phyloP scores from a whole-genome alignment of 2,797 vertebrate genomes.

The Neostethus bicornis region DNA sequence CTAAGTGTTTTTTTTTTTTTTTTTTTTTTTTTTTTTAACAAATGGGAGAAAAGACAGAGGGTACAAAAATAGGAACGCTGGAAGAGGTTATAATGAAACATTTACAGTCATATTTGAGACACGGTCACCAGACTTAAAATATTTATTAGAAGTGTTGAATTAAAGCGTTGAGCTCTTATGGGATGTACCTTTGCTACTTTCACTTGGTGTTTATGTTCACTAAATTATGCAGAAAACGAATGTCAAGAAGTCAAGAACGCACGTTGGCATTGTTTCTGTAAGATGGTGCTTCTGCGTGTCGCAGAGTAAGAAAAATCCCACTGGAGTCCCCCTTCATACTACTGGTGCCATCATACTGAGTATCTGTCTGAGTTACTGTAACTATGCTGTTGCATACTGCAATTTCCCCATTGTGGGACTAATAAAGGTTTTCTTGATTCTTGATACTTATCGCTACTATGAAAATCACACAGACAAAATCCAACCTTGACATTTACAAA shows the following conservation, averaged over 20 bases:
- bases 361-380: too few species aligned
- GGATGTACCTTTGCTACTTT: slow-evolving; percentile 47
- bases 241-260: slow-evolving; percentile 50
- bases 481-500: slow-evolving; percentile 26
- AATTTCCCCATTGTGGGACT: too few species aligned
- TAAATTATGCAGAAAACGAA: slow-evolving; percentile 66
- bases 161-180: slow-evolving; percentile 59
- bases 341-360: background rate
- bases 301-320: slow-evolving; percentile 11
- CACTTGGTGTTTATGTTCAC: slow-evolving; percentile 65
- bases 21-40: too few species aligned
- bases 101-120: slow-evolving; percentile 47
- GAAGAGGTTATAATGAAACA: slow-evolving; percentile 61
- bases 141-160: slow-evolving; percentile 69
- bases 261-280: slow-evolving; percentile 18
- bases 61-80: slow-evolving; percentile 66
- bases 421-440: too few species aligned
- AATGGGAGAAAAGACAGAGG: slow-evolving; percentile 45
- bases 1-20: too few species aligned
- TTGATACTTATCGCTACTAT: background rate
- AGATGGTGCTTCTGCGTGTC: slow-evolving; percentile 2
- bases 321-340: background rate
- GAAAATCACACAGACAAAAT: background rate
- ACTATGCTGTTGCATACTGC: too few species aligned
- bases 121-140: slow-evolving; percentile 68